Evolutionary conservation across 2,113 vertebrate species (phyloP), one percentile per base, ranked within the genome.

Genomic region (Crotalus tigris): DNA sequence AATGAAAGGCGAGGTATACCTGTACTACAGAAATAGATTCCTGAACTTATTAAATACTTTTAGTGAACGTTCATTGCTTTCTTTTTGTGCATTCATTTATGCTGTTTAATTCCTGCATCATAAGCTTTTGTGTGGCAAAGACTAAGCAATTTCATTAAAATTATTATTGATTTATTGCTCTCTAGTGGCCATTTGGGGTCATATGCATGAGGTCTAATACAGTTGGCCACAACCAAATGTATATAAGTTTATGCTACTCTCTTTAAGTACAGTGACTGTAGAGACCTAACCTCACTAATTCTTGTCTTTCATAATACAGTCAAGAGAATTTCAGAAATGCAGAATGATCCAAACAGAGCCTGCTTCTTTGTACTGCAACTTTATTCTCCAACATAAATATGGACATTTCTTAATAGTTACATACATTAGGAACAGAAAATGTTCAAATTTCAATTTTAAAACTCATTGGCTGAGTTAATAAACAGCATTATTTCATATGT

Each of bases 91-190:
- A 12, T 86, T 86, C 3, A 12, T 57, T 51, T 87, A 13, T 15
- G 49, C 55, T 5, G 1, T 4, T 81, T 29, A 57, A 19, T n/a
- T 23, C 44, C 6, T 6, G 4, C 44, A 0, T 13, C 85, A 88
- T 0, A 0, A 61, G 7, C 4, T 81, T 44, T 17, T 81, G 2
- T 23, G 57, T 90, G 69, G 87, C 92, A 81, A 85, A 53, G 64
- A 58, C 21, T 90, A 94, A 54, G 88, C 55, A 24, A 91, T 26
- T 23, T 7, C 93, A 57, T 92, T 33, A 92, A 87, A 33, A 54
- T 23, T n/a, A 24, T 92, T 92, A 90, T 92, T 94, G 91, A 89
- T 92, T 64, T 92, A 91, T 94, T 94, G 75, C 93, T 94, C 91
- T 90, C 93, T 89, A 54, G 75, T 90, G 88, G 75, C 88, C 91